These are phyloP conservation scores for Elegia similella DNA, from an alignment of 2,888 invertebrate genomes.

Conservation along the genomic window DNA sequence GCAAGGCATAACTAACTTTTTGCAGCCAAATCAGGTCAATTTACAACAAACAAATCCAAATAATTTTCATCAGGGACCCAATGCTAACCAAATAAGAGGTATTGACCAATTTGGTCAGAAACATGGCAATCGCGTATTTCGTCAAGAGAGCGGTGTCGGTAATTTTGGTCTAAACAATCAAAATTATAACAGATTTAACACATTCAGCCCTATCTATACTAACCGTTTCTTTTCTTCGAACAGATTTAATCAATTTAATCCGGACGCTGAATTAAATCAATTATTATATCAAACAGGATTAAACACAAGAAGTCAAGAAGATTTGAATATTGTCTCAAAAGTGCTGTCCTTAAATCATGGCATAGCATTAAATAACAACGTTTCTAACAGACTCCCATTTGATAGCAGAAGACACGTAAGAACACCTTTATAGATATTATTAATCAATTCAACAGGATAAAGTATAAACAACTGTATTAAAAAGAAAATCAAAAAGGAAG, in stretches of 20 bases:
- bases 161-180: conserved; percentile 83
- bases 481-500: neutral
- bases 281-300: conserved; percentile 85
- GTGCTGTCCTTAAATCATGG: conserved; percentile 90
- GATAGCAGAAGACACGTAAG: conserved; percentile 65
- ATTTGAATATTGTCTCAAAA: conserved; percentile 90
- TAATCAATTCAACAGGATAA: neutral
- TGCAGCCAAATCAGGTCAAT: conserved; percentile 55
- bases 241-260: conserved; percentile 59
- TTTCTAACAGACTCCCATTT: conserved; percentile 66
- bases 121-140: conserved; percentile 72
- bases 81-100: conserved; percentile 56
- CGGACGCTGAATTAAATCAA: conserved; percentile 83
- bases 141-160: conserved; percentile 82
- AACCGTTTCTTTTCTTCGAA: conserved; percentile 56
- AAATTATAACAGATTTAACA: conserved; percentile 63
- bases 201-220: conserved; percentile 49
- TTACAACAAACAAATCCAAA: conserved; percentile 56
- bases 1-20: conserved; percentile 63
- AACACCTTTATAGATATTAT: conserved; percentile 9
- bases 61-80: conserved; percentile 56
- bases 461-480: neutral
- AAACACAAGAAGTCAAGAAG: conserved; percentile 84
- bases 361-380: conserved; percentile 70
- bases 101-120: conserved; percentile 54